Conservation (phyloP, 35 echinoderm and acorn worm species). For the Heliocidaris erythrogramma region DNA sequence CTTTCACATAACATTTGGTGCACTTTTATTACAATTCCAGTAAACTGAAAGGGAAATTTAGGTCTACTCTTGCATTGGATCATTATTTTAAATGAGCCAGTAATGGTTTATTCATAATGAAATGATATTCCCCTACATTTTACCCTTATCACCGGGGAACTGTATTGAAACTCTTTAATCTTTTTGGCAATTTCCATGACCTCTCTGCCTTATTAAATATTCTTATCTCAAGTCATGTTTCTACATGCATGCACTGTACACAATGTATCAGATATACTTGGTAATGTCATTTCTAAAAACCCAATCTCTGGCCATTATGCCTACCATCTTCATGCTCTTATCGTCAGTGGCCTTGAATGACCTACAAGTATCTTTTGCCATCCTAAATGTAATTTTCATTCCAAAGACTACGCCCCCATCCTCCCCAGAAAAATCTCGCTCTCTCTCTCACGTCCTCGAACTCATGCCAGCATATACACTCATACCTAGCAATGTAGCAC, state of each 20-base stretch:
- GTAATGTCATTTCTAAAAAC: neutral
- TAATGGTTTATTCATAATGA: neutral
- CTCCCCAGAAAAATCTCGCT: too few relatives aligned
- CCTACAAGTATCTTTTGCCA: too few relatives aligned
- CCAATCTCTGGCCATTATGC: neutral
- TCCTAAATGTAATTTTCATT: too few relatives aligned
- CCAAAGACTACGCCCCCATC: too few relatives aligned
- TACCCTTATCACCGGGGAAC: neutral
- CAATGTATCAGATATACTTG: neutral
- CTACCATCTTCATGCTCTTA: too few relatives aligned
- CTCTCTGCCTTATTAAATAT: neutral
- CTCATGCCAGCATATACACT: too few relatives aligned
- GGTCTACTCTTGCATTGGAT: too few relatives aligned
- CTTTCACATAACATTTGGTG: neutral
- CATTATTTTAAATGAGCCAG: too few relatives aligned
- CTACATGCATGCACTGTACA: neutral
- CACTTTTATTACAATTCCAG: neutral
- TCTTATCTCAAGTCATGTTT: neutral
- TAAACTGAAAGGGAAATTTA: neutral
- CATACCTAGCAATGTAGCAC: too few relatives aligned
- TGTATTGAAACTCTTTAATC: neutral
- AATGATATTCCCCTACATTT: neutral
- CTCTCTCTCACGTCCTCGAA: too few relatives aligned
- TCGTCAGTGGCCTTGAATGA: too few relatives aligned
- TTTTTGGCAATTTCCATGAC: neutral